These are phyloP conservation scores for Thryonomys swinderianus DNA, from an alignment of 2,113 vertebrate species.

Conservation along the genomic window DNA sequence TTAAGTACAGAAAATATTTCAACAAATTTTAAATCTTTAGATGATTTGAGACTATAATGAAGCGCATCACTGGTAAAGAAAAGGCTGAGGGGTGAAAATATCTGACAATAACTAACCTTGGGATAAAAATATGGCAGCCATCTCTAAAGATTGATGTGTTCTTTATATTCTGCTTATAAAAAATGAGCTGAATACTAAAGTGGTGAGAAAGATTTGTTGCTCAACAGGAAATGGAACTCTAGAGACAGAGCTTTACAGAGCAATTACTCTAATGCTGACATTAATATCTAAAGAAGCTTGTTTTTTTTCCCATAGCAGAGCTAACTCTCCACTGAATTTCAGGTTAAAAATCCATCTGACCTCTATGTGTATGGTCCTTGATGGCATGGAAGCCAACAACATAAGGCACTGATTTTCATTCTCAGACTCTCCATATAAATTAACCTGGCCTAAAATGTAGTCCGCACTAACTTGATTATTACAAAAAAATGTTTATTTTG, in stretches of 20 bases:
- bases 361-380: neutral
- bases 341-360: constrained; percentile 18
- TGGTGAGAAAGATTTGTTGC: constrained; percentile 55
- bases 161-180: constrained; percentile 40
- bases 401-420: neutral
- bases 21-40: neutral
- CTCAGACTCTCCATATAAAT: neutral
- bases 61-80: neutral
- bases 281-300: constrained; percentile 20
- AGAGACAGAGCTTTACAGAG: neutral
- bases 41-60: neutral
- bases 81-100: constrained; percentile 2
- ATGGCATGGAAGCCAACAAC: neutral
- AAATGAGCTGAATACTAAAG: constrained; percentile 56
- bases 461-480: neutral
- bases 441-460: neutral
- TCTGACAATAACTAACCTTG: constrained; percentile 59
- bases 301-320: neutral
- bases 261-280: constrained; percentile 50
- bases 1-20: neutral
- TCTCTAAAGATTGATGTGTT: constrained; percentile 45
- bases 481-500: neutral
- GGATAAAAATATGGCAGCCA: constrained; percentile 38
- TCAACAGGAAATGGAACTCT: constrained; percentile 48
- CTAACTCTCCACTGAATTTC: neutral